Base-by-base conservation (phyloP, 1,140 invertebrate species). In the Aphis craccivora region DNA sequence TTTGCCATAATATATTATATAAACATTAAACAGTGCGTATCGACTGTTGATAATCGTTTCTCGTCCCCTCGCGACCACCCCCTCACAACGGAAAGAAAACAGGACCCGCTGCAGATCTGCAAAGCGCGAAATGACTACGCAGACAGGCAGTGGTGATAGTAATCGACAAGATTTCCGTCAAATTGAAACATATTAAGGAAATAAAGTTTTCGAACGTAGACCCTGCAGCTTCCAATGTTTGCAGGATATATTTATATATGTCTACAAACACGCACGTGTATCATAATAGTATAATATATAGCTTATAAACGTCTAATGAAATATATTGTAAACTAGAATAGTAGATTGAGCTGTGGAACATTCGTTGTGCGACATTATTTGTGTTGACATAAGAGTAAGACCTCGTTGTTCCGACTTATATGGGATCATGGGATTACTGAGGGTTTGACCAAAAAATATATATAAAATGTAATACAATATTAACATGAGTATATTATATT, bases 111-210 rank as follows among this genome's bases (percentile, higher is more conserved):
- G 60, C 30, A 76, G 30, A 76, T 76, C n/a, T 76, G 23, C 8
- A 40, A 40, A 40, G 23, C 40, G 25, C 43, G 40, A 43, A 86
- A 43, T 40, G 45, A 1, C 37, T 2, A 23, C 25, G 4, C 84
- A 14, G 84, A 45, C 40, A 11, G 25, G 20, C 14, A 43, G 25
- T 35, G 45, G 2, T 14, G 30, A n/a, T n/a, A 48, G 30, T 51
- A 87, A 87, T 48, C 86, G 86, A 87, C 86, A 5, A 48, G 84
- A 87, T 45, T 35, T 35, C 18, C 45, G 5, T 30, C 45, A 53
- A 89, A 89, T 89, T 89, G 87, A 89, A 89, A 89, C 87, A 37
- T n/a, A 89, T 89, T 89, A 89, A 37, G 84, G 40, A 30, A 76
- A n/a, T 76, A 76, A 76, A 14, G 60, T 30, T 76, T 76, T 76